phyloP scores from a whole-genome alignment of 23 tunicate genomes.

The Phallusia fumigata region DNA sequence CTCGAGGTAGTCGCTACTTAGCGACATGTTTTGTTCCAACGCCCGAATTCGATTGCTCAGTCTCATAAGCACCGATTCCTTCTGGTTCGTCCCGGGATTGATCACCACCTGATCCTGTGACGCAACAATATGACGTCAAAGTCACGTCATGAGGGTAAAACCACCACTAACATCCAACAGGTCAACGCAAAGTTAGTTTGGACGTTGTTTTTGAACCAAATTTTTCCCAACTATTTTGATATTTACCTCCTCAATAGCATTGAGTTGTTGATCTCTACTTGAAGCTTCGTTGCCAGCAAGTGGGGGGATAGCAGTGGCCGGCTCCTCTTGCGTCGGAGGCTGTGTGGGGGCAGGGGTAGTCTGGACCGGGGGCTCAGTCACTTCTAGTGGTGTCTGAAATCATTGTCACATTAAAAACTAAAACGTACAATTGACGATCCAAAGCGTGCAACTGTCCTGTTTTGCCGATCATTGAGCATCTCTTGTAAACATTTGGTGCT shows the following conservation, averaged over 20 bases:
- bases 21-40: conserved; percentile 73
- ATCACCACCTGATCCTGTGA: conserved; percentile 74
- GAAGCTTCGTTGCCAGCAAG: background rate
- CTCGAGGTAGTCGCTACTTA: conserved; percentile 91
- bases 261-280: background rate
- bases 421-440: too few species aligned
- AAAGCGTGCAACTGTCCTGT: too few species aligned
- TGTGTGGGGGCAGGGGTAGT: background rate
- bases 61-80: conserved; percentile 93
- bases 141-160: background rate
- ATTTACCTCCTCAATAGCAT: background rate
- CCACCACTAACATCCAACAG: background rate
- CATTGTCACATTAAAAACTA: background rate
- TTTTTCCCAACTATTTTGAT: too few species aligned
- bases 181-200: background rate
- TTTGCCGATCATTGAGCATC: too few species aligned
- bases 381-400: background rate
- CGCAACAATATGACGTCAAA: background rate
- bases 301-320: conserved; percentile 8
- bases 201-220: background rate
- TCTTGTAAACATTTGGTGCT: too few species aligned
- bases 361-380: background rate
- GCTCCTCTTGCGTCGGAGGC: background rate
- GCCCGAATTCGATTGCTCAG: conserved; percentile 88
- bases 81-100: conserved; percentile 90